Evolutionary conservation across 92 coral and sea anemone species (phyloP), one percentile per base, ranked within the genome.

Genomic region (Heteractis magnifica): DNA sequence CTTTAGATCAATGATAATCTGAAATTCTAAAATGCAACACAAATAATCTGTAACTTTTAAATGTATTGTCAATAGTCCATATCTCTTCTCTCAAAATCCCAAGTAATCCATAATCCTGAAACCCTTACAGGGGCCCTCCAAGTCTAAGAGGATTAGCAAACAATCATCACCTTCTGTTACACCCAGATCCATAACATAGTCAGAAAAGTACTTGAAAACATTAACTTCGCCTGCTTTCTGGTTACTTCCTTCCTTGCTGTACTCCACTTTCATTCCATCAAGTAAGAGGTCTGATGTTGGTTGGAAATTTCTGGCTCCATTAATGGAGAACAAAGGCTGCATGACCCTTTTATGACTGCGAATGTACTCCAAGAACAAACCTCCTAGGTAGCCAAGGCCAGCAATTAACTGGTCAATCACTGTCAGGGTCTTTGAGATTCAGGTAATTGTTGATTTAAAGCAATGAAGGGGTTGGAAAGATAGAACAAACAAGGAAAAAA

Each of bases 221-320:
- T 92, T 78, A 9, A 92, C 70, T 87, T 92, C 92, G 52, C 50
- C 79, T 52, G 77, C 79, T 86, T 92, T 88, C 60, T 68, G 19
- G 76, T 92, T 92, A 23, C 87, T 77, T 23, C 95, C 95, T 59
- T 90, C 89, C 82, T 92, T 92, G 65, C 95, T 89, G 48, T 82
- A 89, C 49, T 89, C 85, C 4, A 82, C 83, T 49, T 74, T 87
- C 77, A 92, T 77, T 73, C 71, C 77, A 56, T 89, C 88, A 20
- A 92, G 89, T 59, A 92, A 76, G 26, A 81, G 51, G 56, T 92
- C 95, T 80, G 93, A 87, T 34, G 84, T 79, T 65, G 90, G 90
- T 51, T 80, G 74, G 83, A 89, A 92, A 73, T 56, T 65, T 71
- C 6, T 41, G 18, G 88, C 78, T n/a, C 89, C 90, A 26, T 83